Evolutionary conservation across 1,140 invertebrate genomes (phyloP), one percentile per base, ranked within the genome.

Genomic region (Trichonephila clavipes): DNA sequence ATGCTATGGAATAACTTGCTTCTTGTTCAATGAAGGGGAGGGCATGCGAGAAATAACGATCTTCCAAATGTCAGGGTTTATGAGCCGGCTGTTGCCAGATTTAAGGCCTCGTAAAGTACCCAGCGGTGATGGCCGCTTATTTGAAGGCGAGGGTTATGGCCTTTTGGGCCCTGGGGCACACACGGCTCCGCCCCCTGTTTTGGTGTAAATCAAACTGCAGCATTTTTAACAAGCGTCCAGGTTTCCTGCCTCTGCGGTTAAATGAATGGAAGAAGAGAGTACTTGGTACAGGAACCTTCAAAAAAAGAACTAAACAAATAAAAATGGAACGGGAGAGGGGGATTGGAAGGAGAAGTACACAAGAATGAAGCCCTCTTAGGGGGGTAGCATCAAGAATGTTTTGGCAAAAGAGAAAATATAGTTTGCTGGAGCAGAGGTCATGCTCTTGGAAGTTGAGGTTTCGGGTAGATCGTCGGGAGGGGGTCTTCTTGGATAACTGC

Each of bases 51-150:
- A 77, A 77, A 24, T 77, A 77, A 77, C 72, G 72, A 77, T 77
- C 28, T 77, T 77, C 72, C 72, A 77, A 77, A 77, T 77, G 72
- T 77, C 72, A 77, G 72, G 51, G 82, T 85, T 85, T 87, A 87
- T 87, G 85, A 87, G 85, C 85, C 58, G 85, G 85, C 85, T 87
- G 85, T 21, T 34, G 16, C 58, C 24, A 87, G 85, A 87, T 87
- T 87, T 87, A 87, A 87, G 34, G 85, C 85, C 85, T 87, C 85
- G 28, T 87, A 87, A 87, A 87, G 19, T 87, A 87, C 24, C 61
- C 59, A 18, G 24, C 59, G 8, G 16, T 87, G 85, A 87, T 24
- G 59, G 85, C 24, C 85, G 85, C 85, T 62, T 34, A 62, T 87
- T 62, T 87, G 58, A 16, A 85, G 51, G 44, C 51, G 24, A 34